Percentiles rank a stretch among this genome's conserved stretches.
These are phyloP conservation scores for Xanthia togata DNA, from an alignment of 2,888 invertebrate genomes.

Conservation along the genomic window DNA sequence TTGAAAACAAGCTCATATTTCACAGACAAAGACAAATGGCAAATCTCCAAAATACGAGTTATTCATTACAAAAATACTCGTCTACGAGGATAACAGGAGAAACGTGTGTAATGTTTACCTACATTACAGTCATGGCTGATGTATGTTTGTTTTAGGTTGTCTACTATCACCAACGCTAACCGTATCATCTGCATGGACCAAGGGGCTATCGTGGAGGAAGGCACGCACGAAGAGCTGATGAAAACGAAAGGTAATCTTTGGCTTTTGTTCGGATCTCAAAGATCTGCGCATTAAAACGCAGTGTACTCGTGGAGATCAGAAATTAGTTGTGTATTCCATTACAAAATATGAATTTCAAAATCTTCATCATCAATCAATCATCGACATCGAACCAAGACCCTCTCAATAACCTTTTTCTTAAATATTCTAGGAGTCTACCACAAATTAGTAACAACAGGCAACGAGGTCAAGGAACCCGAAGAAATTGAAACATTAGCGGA, in stretches of 20 bases:
- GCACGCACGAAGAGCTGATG: conserved; percentile 94
- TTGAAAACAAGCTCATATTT: neutral
- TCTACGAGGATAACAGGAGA: neutral
- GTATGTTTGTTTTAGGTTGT: conserved; percentile 84
- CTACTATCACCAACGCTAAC: conserved; percentile 93
- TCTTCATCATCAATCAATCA: too few species aligned
- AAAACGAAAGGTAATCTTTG: conserved; percentile 89
- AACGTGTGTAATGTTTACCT: neutral
- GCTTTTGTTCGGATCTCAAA: neutral
- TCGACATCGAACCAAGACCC: neutral
- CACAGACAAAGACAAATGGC: neutral
- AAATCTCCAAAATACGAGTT: conserved; percentile 4
- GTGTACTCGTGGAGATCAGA: neutral
- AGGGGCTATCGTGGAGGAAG: conserved; percentile 93
- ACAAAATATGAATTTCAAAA: neutral
- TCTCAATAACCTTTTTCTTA: neutral
- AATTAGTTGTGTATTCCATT: neutral
- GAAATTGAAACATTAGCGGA: conserved; percentile 82
- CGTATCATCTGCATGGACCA: conserved; percentile 93
- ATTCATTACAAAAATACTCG: neutral
- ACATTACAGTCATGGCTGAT: neutral
- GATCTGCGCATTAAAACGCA: neutral
- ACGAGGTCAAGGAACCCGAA: conserved; percentile 82
- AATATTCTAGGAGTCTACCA: conserved; percentile 82
- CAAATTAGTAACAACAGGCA: conserved; percentile 92